These are phyloP conservation scores for Arremon aurantiirostris DNA, from an alignment of 2,797 vertebrate genomes.

Conservation along the genomic window DNA sequence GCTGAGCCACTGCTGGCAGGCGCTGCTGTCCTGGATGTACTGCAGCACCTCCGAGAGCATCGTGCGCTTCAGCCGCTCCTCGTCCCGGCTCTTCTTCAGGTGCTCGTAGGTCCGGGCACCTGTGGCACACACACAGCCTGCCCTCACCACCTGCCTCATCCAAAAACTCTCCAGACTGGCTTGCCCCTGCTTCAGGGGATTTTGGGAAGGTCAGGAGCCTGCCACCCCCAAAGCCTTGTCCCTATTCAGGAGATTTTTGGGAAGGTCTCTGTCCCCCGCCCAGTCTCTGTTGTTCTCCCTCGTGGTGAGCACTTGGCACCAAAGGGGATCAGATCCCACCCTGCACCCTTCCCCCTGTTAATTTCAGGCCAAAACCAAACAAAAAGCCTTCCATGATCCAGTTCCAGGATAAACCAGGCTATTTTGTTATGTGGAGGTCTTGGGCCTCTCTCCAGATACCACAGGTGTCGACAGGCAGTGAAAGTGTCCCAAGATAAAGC, in stretches of 20 bases:
- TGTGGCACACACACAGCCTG: conserved; percentile 29
- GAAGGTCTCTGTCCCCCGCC: not conserved
- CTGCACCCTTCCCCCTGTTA: not conserved
- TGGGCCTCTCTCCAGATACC: not conserved
- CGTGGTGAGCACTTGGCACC: not conserved
- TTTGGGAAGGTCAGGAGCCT: not conserved
- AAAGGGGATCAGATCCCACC: not conserved
- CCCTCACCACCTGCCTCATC: not conserved
- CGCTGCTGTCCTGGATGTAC: conserved; percentile 93
- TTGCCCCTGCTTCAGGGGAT: not conserved
- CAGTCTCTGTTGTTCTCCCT: not conserved
- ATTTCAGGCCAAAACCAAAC: not conserved
- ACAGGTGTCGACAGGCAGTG: not conserved
- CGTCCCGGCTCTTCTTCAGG: conserved; percentile 87
- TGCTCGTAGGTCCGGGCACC: conserved; percentile 93
- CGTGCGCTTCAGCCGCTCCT: conserved; percentile 91
- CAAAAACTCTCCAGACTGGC: not conserved
- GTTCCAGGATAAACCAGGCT: not conserved
- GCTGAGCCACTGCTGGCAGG: conserved; percentile 98
- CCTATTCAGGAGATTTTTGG: not conserved
- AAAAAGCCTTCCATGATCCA: not conserved
- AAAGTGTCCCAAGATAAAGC: not conserved
- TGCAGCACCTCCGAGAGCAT: conserved; percentile 95
- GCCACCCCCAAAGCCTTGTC: not conserved
- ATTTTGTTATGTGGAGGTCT: not conserved